Conservation (phyloP, 92 coral and sea anemone species). For the Parazoanthus darwini region DNA sequence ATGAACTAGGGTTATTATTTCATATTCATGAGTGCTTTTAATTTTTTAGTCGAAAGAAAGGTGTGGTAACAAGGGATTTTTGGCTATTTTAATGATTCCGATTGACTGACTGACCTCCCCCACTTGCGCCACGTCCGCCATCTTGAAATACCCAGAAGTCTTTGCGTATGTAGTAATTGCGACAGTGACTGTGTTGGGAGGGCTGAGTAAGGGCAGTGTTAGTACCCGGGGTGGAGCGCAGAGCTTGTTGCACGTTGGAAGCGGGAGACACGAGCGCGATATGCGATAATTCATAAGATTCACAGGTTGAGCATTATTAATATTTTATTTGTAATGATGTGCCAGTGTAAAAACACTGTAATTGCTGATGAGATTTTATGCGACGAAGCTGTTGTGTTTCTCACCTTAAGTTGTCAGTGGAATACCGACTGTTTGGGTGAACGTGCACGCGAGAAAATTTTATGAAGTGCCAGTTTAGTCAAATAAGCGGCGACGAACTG, state of each 20-base stretch:
- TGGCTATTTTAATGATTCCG: too few relatives aligned
- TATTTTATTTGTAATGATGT: slow-evolving; percentile 20
- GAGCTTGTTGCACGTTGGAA: background rate
- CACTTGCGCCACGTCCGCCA: slow-evolving; percentile 25
- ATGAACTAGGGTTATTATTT: too few relatives aligned
- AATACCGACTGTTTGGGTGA: slow-evolving; percentile 20
- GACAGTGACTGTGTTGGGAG: too few relatives aligned
- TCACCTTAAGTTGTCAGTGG: background rate
- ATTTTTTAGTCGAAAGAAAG: slow-evolving; percentile 85
- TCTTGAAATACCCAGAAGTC: slow-evolving; percentile 16
- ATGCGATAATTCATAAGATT: background rate
- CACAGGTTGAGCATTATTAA: slow-evolving; percentile 19
- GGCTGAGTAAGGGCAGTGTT: too few relatives aligned
- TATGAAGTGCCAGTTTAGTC: background rate
- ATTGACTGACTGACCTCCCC: too few relatives aligned
- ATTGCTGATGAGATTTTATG: slow-evolving; percentile 18
- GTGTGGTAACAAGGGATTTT: slow-evolving; percentile 78
- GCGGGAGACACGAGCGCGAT: background rate
- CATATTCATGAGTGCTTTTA: background rate
- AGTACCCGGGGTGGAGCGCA: too few relatives aligned
- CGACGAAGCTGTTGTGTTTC: background rate
- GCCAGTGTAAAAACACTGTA: slow-evolving; percentile 11
- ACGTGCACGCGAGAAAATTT: background rate
- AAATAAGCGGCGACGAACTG: too few relatives aligned
- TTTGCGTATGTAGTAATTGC: background rate